A percentile compares a stretch with the other conserved stretches of the same genome.
These are phyloP conservation scores for Bambusicola thoracicus DNA, from an alignment of 2,113 vertebrate species.

Conservation along the genomic window DNA sequence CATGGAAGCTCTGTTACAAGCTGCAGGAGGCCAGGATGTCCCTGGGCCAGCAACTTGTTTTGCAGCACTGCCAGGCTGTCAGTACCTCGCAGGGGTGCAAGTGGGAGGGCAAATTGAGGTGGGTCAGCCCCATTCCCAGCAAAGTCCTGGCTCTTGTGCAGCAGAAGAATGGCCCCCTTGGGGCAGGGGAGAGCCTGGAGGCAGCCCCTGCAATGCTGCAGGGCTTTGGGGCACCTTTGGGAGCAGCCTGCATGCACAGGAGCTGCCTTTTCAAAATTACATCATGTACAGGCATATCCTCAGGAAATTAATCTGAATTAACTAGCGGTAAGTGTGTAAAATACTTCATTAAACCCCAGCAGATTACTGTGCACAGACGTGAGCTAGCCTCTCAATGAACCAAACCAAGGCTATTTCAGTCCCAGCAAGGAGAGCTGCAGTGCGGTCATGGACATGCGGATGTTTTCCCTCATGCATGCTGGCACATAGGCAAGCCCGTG, in stretches of 20 bases:
- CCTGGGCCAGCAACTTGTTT: not conserved
- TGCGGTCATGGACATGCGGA: fast-evolving
- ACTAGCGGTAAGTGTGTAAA: not conserved
- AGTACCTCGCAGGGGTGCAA: fast-evolving
- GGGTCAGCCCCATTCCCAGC: not conserved
- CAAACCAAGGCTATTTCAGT: not conserved
- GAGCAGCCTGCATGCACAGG: not conserved
- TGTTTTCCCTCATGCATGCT: not conserved
- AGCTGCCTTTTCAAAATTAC: not conserved
- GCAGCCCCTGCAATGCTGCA: not conserved
- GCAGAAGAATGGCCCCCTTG: not conserved
- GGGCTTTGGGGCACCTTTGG: not conserved
- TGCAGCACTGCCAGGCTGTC: not conserved
- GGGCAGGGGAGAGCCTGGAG: not conserved
- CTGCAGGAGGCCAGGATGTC: not conserved
- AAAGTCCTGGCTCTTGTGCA: not conserved
- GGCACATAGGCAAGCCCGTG: not conserved
- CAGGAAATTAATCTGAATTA: not conserved
- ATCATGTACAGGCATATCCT: not conserved
- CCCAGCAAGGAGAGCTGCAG: not conserved
- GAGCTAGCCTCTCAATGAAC: not conserved
- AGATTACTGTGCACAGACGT: not conserved
- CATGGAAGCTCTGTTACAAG: not conserved
- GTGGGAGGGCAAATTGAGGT: not conserved
- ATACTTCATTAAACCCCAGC: not conserved